Percentiles rank a stretch among this genome's conserved stretches.
phyloP scores from a whole-genome alignment of 2,797 vertebrate genomes.

The Hypotaenidia philippensis region DNA sequence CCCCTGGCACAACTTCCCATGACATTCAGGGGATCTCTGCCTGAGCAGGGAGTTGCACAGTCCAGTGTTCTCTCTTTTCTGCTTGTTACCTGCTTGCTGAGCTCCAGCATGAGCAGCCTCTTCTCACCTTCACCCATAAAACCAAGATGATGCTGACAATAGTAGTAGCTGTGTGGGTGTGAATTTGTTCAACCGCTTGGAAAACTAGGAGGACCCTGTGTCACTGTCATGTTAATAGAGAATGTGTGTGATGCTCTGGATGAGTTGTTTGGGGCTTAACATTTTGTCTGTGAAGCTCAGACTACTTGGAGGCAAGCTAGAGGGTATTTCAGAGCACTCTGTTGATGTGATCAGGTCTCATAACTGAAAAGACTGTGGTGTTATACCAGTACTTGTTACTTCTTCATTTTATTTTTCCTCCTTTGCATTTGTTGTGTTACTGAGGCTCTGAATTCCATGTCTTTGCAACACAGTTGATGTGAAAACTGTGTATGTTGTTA shows the following conservation, averaged over 20 bases:
- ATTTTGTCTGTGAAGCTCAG: slow-evolving; percentile 21
- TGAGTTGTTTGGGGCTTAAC: not conserved
- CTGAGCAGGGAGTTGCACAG: not conserved
- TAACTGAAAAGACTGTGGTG: slow-evolving; percentile 34
- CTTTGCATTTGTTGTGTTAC: slow-evolving; percentile 48
- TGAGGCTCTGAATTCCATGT: slow-evolving; percentile 55
- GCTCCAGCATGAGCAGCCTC: not conserved
- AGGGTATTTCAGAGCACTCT: not conserved
- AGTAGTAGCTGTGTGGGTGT: slow-evolving; percentile 14
- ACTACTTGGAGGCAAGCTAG: slow-evolving; percentile 36
- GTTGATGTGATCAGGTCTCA: not conserved
- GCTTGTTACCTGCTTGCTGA: not conserved
- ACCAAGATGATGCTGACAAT: not conserved
- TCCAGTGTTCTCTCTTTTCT: not conserved
- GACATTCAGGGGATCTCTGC: not conserved
- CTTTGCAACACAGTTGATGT: slow-evolving; percentile 53
- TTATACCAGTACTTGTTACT: slow-evolving; percentile 40
- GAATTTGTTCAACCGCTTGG: not conserved
- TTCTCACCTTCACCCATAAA: slow-evolving; percentile 11
- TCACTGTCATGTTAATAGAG: not conserved
- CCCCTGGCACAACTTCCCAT: slow-evolving; percentile 15
- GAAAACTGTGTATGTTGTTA: slow-evolving; percentile 62
- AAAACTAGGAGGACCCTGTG: not conserved
- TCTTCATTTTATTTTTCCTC: not conserved
- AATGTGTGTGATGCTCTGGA: not conserved